These are phyloP conservation scores for Paratrypauchen microcephalus DNA, from an alignment of 2,797 vertebrate genomes.

Conservation along the genomic window DNA sequence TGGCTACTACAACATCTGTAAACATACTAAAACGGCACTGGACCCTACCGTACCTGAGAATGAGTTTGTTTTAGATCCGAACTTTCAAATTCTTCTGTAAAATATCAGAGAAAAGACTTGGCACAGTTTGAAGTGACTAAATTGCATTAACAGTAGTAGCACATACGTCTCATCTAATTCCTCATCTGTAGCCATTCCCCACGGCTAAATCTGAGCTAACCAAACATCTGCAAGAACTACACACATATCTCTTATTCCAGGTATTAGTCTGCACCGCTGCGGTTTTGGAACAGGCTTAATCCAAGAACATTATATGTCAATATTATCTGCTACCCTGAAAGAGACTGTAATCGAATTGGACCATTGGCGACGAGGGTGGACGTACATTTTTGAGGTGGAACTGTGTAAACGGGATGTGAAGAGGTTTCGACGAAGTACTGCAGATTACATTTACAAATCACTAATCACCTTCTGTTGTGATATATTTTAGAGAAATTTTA, in stretches of 20 bases:
- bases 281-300: conserved; percentile 47
- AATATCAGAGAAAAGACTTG: not conserved
- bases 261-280: conserved; percentile 47
- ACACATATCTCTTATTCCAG: conserved; percentile 52
- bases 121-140: not conserved
- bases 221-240: conserved; percentile 26
- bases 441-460: not conserved
- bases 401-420: not conserved
- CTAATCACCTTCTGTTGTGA: not conserved
- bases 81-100: not conserved
- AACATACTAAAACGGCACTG: no score
- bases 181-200: conserved; percentile 6
- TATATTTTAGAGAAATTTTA: no score
- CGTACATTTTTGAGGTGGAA: not conserved
- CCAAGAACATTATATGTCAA: conserved; percentile 43
- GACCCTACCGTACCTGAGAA: no score
- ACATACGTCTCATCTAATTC: not conserved
- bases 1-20: no score
- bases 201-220: not conserved
- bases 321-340: conserved; percentile 33
- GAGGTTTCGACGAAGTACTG: not conserved
- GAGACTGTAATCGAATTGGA: conserved; percentile 42
- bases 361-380: conserved; percentile 19
- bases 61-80: not conserved
- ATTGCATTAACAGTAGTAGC: not conserved